Base-by-base conservation (phyloP, 1,140 invertebrate species). In the Himalopsyche phryganea region DNA sequence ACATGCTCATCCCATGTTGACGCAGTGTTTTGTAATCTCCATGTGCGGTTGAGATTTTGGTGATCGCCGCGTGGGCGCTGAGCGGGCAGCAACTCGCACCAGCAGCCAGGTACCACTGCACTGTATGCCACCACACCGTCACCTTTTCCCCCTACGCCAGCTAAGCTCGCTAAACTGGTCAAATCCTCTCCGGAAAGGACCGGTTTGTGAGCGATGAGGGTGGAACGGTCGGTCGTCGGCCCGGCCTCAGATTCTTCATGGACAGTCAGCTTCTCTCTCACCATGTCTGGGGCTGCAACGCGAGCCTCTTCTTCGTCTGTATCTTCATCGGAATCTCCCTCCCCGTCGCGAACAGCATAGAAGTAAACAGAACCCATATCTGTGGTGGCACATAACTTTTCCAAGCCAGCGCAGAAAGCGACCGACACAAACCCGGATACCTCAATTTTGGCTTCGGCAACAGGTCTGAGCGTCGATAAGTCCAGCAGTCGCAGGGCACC, bases 1-100 rank as follows among this genome's bases (percentile, higher is more conserved):
- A 95, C 81, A 67, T 96, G 92, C 67, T 95, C 93, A 67, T 94
- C 91, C 89, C 91, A 94, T 1, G 91, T 92, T 7, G 85, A 89
- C 73, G 85, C 84, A 58, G 93, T 91, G 64, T 88, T 88, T 68
- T 94, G 90, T 2, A 95, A 76, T 57, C 90, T 80, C 91, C 91
- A 95, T 0, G 89, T 91, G 53, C 90, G 80, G 5, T 89, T 91
- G 49, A 86, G 83, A 65, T 91, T 86, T 55, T 89, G 85, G 65
- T 88, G 87, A 65, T 92, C 90, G 1, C 83, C 82, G 61, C 92
- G 80, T 60, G 94, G 91, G 55, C 92, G 85, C 68, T 93, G 91
- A 14, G 90, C 90, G 58, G 94, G 92, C 66, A 92, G 90, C 66
- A 95, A 83, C 78, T 95, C 91, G 60, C 84, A 89, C 94, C 92